Conservation (phyloP, 2,113 vertebrate species). For the Lepisosteus osseus region DNA sequence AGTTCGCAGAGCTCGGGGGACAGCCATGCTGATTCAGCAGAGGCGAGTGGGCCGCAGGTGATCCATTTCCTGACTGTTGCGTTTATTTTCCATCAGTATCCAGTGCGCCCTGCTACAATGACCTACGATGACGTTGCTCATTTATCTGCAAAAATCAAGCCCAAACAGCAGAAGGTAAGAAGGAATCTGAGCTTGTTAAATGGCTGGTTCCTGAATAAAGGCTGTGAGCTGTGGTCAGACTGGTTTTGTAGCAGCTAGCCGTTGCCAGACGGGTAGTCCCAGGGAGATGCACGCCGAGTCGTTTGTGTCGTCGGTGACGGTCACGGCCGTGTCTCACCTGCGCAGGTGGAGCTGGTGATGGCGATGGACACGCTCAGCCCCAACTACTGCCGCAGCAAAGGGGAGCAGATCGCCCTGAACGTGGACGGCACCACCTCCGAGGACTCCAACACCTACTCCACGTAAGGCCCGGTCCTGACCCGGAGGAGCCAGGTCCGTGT, state of each 20-base stretch:
- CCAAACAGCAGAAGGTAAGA: constrained; percentile 90
- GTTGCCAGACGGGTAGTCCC: too few species aligned
- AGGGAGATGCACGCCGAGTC: background rate
- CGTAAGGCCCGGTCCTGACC: constrained; percentile 62
- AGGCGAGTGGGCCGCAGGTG: too few species aligned
- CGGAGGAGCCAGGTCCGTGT: too few species aligned
- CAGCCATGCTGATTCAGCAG: too few species aligned
- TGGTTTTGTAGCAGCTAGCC: too few species aligned
- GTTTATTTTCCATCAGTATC: constrained; percentile 70
- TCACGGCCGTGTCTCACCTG: background rate
- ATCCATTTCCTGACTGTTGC: background rate
- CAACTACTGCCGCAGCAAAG: constrained; percentile 96
- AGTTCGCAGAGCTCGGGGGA: too few species aligned
- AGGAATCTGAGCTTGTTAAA: background rate
- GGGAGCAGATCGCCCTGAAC: constrained; percentile 93
- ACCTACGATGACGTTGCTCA: constrained; percentile 86
- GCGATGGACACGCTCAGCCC: constrained; percentile 87
- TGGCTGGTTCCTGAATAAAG: too few species aligned
- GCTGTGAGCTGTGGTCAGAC: too few species aligned
- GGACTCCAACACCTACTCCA: constrained; percentile 84
- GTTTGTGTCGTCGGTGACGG: background rate
- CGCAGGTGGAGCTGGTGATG: constrained; percentile 85
- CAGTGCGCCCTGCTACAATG: constrained; percentile 87
- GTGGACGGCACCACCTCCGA: constrained; percentile 84
- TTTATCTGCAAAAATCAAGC: constrained; percentile 89